Evolutionary conservation across 1,140 invertebrate genomes (phyloP).

Genomic region (Drosophila ercepeae): DNA sequence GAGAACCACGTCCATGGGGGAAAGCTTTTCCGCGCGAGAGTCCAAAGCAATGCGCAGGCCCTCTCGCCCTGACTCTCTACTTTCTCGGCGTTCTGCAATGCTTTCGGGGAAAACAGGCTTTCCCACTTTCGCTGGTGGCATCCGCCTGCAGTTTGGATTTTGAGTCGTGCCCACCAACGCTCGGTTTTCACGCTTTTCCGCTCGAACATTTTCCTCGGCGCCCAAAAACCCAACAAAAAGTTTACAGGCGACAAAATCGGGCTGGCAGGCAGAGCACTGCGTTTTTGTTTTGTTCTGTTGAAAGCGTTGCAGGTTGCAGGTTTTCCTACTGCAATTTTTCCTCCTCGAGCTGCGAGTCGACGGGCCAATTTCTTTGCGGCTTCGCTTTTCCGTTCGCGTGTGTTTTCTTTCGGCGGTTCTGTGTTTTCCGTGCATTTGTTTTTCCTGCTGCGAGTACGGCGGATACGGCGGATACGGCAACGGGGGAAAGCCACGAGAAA

Average conservation of each 20-base stretch:
- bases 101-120: conserved; percentile 40
- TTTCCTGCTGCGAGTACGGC: too few species aligned
- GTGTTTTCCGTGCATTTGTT: conserved; percentile 24
- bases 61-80: conserved; percentile 5
- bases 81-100: conserved; percentile 5
- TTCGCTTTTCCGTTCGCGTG: conserved; percentile 47
- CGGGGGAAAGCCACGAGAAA: conserved; percentile 46
- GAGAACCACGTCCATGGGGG: neutral
- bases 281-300: conserved; percentile 62
- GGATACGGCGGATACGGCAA: too few species aligned
- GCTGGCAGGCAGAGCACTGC: conserved; percentile 41
- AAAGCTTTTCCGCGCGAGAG: conserved; percentile 1
- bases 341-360: conserved; percentile 43
- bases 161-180: conserved; percentile 71
- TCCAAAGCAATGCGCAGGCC: conserved; percentile 43
- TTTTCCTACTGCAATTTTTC: conserved; percentile 41
- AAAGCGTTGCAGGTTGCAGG: too few species aligned
- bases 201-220: conserved; percentile 54
- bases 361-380: conserved; percentile 37
- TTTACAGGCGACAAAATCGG: conserved; percentile 66
- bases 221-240: conserved; percentile 50
- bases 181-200: conserved; percentile 70
- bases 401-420: conserved; percentile 35
- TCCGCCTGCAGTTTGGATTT: conserved; percentile 69
- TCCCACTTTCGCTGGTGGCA: conserved; percentile 54